Evolutionary conservation across 1,140 invertebrate species (phyloP), one percentile per base, ranked within the genome.

Genomic region (Phthorimaea operculella): DNA sequence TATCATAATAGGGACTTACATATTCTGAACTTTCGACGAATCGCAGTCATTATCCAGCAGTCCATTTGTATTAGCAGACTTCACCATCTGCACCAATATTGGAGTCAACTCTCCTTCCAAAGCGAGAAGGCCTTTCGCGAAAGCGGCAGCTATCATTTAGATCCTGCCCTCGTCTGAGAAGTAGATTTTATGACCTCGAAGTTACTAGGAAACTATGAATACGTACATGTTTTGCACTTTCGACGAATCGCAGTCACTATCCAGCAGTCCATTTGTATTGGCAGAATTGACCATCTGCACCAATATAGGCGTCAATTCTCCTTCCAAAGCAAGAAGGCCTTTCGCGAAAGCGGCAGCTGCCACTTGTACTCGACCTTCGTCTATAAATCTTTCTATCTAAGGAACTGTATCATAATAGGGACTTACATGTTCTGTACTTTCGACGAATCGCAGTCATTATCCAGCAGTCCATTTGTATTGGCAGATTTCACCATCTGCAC

Each of bases 251-350:
- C 96, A 97, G 78, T 99, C 98, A 76, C 99, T 98, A 78, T 99
- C 98, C 21, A 99, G 83, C 9, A 99, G 81, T 3, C 98, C 98
- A 86, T 99, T 99, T 99, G n/a, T n/a, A n/a, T n/a, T n/a, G n/a
- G n/a, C n/a, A n/a, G n/a, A n/a, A n/a, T n/a, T n/a, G n/a, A n/a
- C 98, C 98, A 99, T 99, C 86, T 99, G 98, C 11, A 99, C 97
- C n/a, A 99, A 86, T 77, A 99, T 99, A 0, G 98, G 98, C 0
- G 98, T 98, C 3, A 99, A 87, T 85, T 99, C 98, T 9, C 98
- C 98, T 86, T 99, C 98, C 34, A 99, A 79, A 0, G 98, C 98
- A 0, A 99, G 85, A 17, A 99, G 85, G 11, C 98, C 98, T 87
- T 99, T 99, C 1, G 98, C 97, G 86, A 99, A 99, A 10, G 98